Base-by-base conservation (phyloP, 2,113 vertebrate species). In the Mormoops blainvillei region DNA sequence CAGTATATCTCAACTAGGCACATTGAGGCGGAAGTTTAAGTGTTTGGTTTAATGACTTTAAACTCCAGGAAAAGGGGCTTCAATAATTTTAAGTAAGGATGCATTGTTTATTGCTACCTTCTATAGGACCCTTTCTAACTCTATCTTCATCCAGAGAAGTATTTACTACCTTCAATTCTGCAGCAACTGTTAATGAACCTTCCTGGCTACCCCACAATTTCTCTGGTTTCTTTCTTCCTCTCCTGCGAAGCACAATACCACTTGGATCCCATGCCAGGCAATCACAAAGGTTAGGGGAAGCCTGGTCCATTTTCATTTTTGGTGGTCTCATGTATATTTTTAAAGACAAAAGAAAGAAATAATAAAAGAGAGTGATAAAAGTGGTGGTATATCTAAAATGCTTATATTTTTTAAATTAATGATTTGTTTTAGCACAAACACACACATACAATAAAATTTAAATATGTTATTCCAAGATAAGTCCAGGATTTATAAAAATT, bases 11-110 rank as follows among this genome's bases (percentile, higher is more conserved):
- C 13, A 43, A 78, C 24, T 18, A 65, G 36, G 12, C 15, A 78
- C 31, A 78, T 14, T 65, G n/a, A 20, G 24, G 89, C 22, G 63
- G 33, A 91, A 86, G 50, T 31, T 78, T 94, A 82, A 73, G 52
- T n/a, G 78, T 95, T 94, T 86, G 38, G 38, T 33, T 74, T 87
- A 90, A 85, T 73, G 18, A 85, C 52, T 85, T 92, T 67, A 94
- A 88, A 82, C 54, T 81, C 36, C 7, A 91, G 43, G 36, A 45
- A 97, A 87, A 87, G 3, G 11, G 36, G 48, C 71, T 94, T 76
- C 54, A 92, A 9, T 90, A 61, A 74, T 71, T 67, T 71, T 73
- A 28, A 14, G 22, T 61, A 65, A 95, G 68, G 18, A 65, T 65
- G 8, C 5, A 65, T 1, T 93, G 87, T 84, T 89, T 84, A 83